These are phyloP conservation scores for Andricus quercusramuli DNA, from an alignment of 2,888 invertebrate species.

Conservation along the genomic window DNA sequence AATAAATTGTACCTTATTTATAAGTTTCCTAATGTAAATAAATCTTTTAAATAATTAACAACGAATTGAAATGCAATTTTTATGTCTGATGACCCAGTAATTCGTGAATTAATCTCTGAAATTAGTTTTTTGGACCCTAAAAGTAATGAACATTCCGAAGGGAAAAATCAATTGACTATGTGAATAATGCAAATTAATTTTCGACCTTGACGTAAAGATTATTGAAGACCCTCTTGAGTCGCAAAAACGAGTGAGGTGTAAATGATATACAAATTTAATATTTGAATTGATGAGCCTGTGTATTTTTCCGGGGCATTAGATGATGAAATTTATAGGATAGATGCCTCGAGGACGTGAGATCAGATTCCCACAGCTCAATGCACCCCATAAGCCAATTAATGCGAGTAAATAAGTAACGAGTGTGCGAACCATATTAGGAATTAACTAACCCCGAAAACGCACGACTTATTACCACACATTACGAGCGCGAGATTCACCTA, in stretches of 20 bases:
- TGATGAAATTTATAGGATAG: slow-evolving; percentile 27
- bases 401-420: slow-evolving; percentile 70
- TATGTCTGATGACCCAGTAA: too few species aligned
- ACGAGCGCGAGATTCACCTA: slow-evolving; percentile 56
- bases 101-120: too few species aligned
- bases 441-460: slow-evolving; percentile 64
- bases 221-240: neutral
- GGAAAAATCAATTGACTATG: neutral
- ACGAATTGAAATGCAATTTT: too few species aligned
- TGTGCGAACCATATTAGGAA: slow-evolving; percentile 57
- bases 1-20: too few species aligned
- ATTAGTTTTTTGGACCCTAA: neutral
- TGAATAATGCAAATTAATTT: neutral
- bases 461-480: slow-evolving; percentile 70
- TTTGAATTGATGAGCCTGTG: slow-evolving; percentile 7
- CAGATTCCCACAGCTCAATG: slow-evolving; percentile 52
- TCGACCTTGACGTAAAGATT: neutral
- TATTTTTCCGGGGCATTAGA: slow-evolving; percentile 17
- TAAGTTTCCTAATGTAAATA: too few species aligned
- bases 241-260: neutral
- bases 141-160: neutral
- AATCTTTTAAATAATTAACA: too few species aligned
- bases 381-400: slow-evolving; percentile 73
- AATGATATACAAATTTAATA: slow-evolving; percentile 19
- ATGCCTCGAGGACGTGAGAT: slow-evolving; percentile 45